Conservation (phyloP, 2,113 vertebrate genomes). For the Probosciger aterrimus region DNA sequence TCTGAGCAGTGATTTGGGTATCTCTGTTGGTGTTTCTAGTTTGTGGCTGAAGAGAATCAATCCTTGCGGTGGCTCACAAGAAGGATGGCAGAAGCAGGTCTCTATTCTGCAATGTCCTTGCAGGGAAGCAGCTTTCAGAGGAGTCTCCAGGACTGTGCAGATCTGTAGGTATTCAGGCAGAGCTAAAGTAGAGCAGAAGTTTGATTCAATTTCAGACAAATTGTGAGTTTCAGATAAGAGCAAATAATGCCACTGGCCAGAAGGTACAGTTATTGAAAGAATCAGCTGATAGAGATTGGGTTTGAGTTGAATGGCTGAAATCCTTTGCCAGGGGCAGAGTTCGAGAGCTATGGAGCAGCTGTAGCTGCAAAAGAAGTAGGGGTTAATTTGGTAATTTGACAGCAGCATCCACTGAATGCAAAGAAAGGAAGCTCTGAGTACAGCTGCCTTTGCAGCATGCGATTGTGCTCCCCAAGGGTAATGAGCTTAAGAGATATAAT, state of each 20-base stretch:
- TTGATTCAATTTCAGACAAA: neutral
- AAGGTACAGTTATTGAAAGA: neutral
- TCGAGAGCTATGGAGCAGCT: neutral
- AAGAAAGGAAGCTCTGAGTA: neutral
- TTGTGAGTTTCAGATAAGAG: neutral
- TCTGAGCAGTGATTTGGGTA: neutral
- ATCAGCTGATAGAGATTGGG: neutral
- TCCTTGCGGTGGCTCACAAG: neutral
- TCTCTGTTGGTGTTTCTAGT: neutral
- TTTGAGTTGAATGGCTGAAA: neutral
- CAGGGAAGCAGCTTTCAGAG: neutral
- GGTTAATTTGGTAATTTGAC: neutral
- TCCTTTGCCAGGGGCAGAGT: neutral
- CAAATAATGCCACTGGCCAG: neutral
- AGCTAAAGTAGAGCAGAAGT: neutral
- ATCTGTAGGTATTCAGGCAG: neutral
- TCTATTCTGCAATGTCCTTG: neutral
- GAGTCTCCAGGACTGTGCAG: neutral
- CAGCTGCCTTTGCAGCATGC: neutral
- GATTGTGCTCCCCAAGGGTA: neutral
- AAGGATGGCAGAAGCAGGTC: neutral
- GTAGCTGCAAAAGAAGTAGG: neutral
- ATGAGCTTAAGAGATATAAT: neutral
- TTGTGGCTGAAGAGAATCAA: neutral
- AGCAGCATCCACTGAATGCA: neutral